Base-by-base conservation (phyloP, 2,797 vertebrate species). In the Epinephelus malabaricus region DNA sequence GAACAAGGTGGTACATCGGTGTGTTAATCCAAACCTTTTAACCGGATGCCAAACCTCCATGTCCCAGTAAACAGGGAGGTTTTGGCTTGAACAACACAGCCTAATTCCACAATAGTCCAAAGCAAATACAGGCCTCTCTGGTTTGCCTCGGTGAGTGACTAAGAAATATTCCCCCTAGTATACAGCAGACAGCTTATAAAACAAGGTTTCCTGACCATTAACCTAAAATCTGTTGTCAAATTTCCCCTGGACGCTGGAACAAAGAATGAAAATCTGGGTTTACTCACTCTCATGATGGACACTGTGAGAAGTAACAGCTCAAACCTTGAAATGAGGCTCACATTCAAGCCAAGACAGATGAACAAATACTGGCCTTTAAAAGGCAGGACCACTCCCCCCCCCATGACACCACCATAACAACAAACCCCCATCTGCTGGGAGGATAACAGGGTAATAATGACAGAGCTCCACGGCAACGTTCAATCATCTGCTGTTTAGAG, bases 241-340 rank as follows among this genome's bases (percentile, higher is more conserved):
- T 13, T 23, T 25, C 38, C 23, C 38, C 14, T 17, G 46, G 8
- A 34, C 5, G 2, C 0, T 43, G 15, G 14, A 19, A 50, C 30
- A 47, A 70, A 55, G 43, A 55, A 53, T 18, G 11, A 51, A 72
- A 77, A 63, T 34, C 9, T 45, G 56, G 25, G 15, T 77, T 43
- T 87, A 89, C 89, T 92, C 76, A 77, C 87, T 78, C 64, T 88
- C 81, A 82, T 90, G 78, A 53, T 74, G 81, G 53, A 54, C 18
- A 8, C 38, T 43, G 45, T 60, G 53, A 61, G 5, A 51, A 51
- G 17, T 8, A 63, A 43, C 59, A 30, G 74, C 68, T 82, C 50
- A 34, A 40, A 49, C 43, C 34, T 56, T 67, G 49, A 78, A 83
- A 50, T 66, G 56, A 85, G 55, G 34, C n/a, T 21, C 50, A 71